Base-by-base conservation (phyloP, 2,888 invertebrate species). In the Abrostola tripartita region DNA sequence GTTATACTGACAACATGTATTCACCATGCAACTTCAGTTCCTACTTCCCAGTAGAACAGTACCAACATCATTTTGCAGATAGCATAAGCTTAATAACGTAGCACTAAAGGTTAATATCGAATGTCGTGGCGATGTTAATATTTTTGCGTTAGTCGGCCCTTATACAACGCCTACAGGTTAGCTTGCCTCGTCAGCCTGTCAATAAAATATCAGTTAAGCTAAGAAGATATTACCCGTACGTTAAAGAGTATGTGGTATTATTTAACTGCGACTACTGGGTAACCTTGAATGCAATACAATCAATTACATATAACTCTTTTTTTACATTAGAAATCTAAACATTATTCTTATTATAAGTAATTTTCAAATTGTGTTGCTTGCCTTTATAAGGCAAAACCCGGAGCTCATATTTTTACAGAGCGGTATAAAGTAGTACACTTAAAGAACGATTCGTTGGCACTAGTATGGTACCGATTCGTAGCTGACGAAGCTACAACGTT, bases 81-180 rank as follows among this genome's bases (percentile, higher is more conserved):
- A 40, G 12, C 35, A 9, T 38, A n/a, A 11, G 36, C 49, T 55
- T 65, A 76, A 61, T 60, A 8, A 0, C 12, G 1, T 24, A 12
- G 1, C 0, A 2, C 8, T 55, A 68, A 61, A 40, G 49, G n/a
- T 47, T 14, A 67, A 42, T 55, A 37, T 68, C 44, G 51, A 40
- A 7, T 60, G 50, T 12, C 6, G 41, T 9, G 1, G 10, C 2
- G 44, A 24, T 8, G 1, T 52, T 6, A 10, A 14, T 41, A 40
- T 14, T 5, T 51, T 24, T 42, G 52, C 6, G 12, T 10, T 14
- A 42, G 40, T 42, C n/a, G 52, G 57, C 52, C 60, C 75, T 69
- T 71, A 54, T 14, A 35, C 47, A 56, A 63, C 79, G 82, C 84
- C 82, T 83, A 84, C 83, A 73, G 61, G 69, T 61, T 59, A 58